Base-by-base conservation (phyloP, 2,888 invertebrate genomes). In the Apamea sordens region DNA sequence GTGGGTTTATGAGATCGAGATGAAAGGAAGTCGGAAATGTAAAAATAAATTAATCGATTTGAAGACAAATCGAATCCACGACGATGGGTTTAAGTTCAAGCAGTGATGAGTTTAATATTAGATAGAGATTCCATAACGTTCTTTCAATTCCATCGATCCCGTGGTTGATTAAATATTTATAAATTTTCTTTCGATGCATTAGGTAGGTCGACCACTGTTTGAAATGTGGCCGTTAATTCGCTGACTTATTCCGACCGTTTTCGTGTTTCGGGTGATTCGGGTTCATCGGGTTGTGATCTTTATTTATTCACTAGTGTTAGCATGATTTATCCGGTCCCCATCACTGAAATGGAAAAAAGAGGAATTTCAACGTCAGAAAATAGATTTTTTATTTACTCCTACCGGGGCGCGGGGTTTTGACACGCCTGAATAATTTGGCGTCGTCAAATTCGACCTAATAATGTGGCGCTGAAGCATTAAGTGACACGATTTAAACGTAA, bases 291-390 rank as follows among this genome's bases (percentile, higher is more conserved):
- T 86, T 74, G 78, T 65, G 79, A 76, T 83, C 73, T 84, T 89
- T 90, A 90, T 89, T 89, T 88, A 91, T 91, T 91, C 85, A 85
- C 75, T 79, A 77, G 77, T 85, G 81, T 87, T 84, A 79, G 82
- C 83, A 84, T 88, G 81, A 86, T 88, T 86, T 88, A 88, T 82
- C 73, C 76, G 73, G 83, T 74, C 73, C 74, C 63, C 73, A 80
- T 80, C 75, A 74, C 74, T 36, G 85, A 77, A 83, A 84, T 73
- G 83, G 74, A 85, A 88, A 86, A 80, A 77, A 77, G 41, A 71
- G 76, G 76, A 84, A 75, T 76, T 78, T 75, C 70, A 59, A 59
- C 63, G 71, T 75, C 79, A 73, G 76, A 72, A 76, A 72, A 79
- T 73, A 67, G 69, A 67, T 80, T 82, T 75, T 83, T 69, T 76